These are phyloP conservation scores for Drosophila multiciliata DNA, from an alignment of 2,888 invertebrate species.

Conservation along the genomic window DNA sequence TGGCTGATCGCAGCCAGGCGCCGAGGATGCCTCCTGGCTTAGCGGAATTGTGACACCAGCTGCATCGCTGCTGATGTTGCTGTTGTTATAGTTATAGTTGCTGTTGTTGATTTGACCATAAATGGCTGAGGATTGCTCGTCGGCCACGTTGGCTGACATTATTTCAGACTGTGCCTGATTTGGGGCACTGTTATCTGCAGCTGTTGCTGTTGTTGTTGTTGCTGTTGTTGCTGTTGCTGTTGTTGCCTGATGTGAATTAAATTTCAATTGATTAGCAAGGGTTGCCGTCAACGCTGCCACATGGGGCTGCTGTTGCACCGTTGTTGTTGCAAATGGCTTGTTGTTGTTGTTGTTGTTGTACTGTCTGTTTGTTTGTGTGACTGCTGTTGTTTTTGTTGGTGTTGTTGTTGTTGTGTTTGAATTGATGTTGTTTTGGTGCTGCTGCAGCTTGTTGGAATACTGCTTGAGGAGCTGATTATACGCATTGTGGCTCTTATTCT, in stretches of 20 bases:
- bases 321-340: constrained; percentile 44
- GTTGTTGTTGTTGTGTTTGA: constrained; percentile 35
- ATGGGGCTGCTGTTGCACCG: constrained; percentile 63
- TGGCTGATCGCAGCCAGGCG: constrained; percentile 65
- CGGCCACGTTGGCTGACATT: constrained; percentile 67
- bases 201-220: constrained; percentile 39
- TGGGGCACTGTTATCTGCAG: constrained; percentile 26
- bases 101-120: constrained; percentile 66
- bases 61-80: constrained; percentile 24
- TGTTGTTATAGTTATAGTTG: constrained; percentile 27
- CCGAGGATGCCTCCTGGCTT: constrained; percentile 35
- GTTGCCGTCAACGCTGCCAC: constrained; percentile 80
- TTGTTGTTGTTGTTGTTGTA: constrained; percentile 53
- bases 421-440: constrained; percentile 39
- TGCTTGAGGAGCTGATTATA: constrained; percentile 84
- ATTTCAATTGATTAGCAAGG: constrained; percentile 83
- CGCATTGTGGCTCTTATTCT: constrained; percentile 82
- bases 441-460: constrained; percentile 82
- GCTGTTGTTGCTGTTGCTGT: constrained; percentile 52
- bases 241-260: constrained; percentile 82
- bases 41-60: constrained; percentile 47
- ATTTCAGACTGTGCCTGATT: constrained; percentile 41
- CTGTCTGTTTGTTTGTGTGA: constrained; percentile 46
- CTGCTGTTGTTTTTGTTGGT: constrained; percentile 47
- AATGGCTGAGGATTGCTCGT: constrained; percentile 69